Conservation (phyloP, 1,140 invertebrate species). For the Drosophila biarmipes region DNA sequence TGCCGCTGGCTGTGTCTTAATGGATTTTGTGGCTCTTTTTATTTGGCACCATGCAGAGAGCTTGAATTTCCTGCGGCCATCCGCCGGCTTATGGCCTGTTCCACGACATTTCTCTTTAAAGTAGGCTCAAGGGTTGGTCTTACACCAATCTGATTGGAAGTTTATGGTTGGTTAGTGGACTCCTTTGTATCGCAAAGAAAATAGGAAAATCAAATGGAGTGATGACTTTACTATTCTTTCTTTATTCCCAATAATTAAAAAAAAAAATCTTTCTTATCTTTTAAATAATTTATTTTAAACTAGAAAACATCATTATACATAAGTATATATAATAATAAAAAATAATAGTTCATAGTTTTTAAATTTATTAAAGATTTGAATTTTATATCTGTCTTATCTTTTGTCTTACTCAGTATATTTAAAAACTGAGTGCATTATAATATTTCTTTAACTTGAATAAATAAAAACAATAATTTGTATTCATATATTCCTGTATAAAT, state of each 20-base stretch:
- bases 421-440: too few species aligned
- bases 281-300: too few species aligned
- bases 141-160: constrained; percentile 10
- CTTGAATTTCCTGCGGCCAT: constrained; percentile 47
- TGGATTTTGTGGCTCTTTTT: constrained; percentile 78
- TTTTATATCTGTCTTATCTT: too few species aligned
- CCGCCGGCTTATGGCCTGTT: constrained; percentile 17
- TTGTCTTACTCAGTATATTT: too few species aligned
- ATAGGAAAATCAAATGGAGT: neutral
- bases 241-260: neutral
- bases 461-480: too few species aligned
- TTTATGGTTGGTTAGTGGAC: constrained; percentile 14
- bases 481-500: too few species aligned
- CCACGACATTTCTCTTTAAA: constrained; percentile 21
- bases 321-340: too few species aligned
- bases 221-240: neutral
- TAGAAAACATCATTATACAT: too few species aligned
- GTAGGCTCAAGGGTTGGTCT: constrained; percentile 11
- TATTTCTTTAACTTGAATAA: too few species aligned
- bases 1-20: constrained; percentile 52
- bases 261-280: too few species aligned
- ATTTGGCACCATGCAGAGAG: constrained; percentile 68
- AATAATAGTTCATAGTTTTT: too few species aligned
- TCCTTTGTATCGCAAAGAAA: constrained; percentile 5
- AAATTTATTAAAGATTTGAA: too few species aligned